Percentiles rank a stretch among this genome's conserved stretches.
These are phyloP conservation scores for Tigriopus californicus DNA, from an alignment of 2,888 invertebrate species.

Conservation along the genomic window DNA sequence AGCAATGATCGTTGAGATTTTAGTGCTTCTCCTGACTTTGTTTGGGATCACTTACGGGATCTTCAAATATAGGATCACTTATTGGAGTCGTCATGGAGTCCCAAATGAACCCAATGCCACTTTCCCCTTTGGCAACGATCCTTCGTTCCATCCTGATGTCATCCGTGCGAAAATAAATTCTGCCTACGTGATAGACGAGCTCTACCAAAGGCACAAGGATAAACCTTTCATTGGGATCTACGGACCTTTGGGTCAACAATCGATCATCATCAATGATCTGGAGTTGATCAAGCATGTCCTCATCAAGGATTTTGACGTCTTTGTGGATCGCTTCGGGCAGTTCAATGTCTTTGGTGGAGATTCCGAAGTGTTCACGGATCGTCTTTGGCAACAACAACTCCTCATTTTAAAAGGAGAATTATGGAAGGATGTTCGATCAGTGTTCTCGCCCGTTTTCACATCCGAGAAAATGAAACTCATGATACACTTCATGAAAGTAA, in stretches of 20 bases:
- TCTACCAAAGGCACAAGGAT: no score
- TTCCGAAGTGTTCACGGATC: background rate
- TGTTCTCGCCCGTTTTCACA: constrained; percentile 9
- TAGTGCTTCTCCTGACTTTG: no score
- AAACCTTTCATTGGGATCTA: background rate
- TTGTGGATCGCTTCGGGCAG: background rate
- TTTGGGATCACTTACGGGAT: no score
- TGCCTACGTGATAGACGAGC: no score
- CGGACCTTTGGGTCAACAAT: background rate
- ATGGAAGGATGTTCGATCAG: constrained; percentile 7
- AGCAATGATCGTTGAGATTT: no score
- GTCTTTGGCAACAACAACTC: background rate
- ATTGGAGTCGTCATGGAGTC: no score
- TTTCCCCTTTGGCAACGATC: no score
- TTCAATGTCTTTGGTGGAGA: background rate
- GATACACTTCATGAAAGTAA: background rate
- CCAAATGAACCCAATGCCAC: no score
- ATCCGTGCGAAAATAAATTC: no score
- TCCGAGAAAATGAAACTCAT: constrained; percentile 8
- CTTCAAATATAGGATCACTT: no score
- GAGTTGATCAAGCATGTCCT: background rate
- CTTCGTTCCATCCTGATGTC: no score
- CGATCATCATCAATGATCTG: background rate
- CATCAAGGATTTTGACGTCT: background rate
- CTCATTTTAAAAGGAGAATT: background rate